Percentiles rank a stretch among this genome's conserved stretches.
phyloP scores from a whole-genome alignment of 2,888 invertebrate species.

The Chymomyza amoena region DNA sequence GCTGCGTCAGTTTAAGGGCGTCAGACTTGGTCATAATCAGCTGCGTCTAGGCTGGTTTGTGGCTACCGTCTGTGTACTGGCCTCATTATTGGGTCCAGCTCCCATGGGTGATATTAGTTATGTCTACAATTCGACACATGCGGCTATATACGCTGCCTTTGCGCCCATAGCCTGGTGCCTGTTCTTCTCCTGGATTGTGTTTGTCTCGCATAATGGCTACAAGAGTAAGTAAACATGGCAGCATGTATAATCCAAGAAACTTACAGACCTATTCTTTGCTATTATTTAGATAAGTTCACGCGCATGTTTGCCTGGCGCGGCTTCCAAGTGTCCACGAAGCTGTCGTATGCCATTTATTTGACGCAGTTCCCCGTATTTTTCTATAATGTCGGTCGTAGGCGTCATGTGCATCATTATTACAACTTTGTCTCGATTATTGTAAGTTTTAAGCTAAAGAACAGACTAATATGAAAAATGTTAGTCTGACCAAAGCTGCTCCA shows the following conservation, averaged over 20 bases:
- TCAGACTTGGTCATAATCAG: conserved; percentile 77
- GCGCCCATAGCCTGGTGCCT: conserved; percentile 85
- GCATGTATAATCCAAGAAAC: background rate
- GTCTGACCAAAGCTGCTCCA: too few species aligned
- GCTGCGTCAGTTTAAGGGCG: conserved; percentile 79
- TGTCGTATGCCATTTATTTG: conserved; percentile 86
- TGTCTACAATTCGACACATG: conserved; percentile 82
- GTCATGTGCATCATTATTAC: conserved; percentile 82
- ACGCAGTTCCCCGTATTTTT: conserved; percentile 87
- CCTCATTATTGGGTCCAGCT: conserved; percentile 82
- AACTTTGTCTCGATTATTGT: conserved; percentile 82
- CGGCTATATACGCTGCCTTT: conserved; percentile 85
- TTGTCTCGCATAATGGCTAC: conserved; percentile 83
- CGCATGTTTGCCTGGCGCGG: conserved; percentile 81
- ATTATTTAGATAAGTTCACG: conserved; percentile 80
- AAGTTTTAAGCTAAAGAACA: conserved; percentile 46
- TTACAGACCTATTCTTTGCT: background rate
- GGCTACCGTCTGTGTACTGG: conserved; percentile 80
- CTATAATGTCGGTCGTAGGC: conserved; percentile 83
- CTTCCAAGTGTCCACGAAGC: conserved; percentile 83
- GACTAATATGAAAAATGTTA: too few species aligned
- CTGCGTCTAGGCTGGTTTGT: conserved; percentile 81
- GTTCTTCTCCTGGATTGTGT: conserved; percentile 84
- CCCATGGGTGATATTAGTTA: conserved; percentile 83
- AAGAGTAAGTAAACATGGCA: conserved; percentile 77